A percentile compares a stretch with the other conserved stretches of the same genome.
phyloP scores from a whole-genome alignment of 2,888 invertebrate species.

The Stenoptilia bipunctidactyla region DNA sequence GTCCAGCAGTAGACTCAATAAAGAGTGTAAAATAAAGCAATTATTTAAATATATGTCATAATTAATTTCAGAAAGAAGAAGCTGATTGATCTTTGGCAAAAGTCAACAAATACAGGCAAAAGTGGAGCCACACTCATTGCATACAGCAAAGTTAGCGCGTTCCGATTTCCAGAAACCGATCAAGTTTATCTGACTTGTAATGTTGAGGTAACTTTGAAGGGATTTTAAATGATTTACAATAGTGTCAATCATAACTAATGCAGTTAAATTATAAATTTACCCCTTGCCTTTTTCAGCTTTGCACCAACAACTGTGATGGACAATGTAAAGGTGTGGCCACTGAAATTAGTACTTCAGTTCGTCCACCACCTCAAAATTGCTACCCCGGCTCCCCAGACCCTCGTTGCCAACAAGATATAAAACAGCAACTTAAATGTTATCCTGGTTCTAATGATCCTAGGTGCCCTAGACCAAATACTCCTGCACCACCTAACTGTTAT shows the following conservation, averaged over 20 bases:
- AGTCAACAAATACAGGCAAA: slow-evolving; percentile 67
- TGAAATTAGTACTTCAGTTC: slow-evolving; percentile 39
- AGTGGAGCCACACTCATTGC: slow-evolving; percentile 75
- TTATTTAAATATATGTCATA: slow-evolving; percentile 3
- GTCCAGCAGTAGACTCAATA: too few species aligned
- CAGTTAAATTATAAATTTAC: too few species aligned
- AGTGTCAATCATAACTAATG: too few species aligned
- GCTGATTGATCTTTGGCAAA: slow-evolving; percentile 75
- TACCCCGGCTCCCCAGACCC: slow-evolving; percentile 29
- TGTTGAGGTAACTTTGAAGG: slow-evolving; percentile 73
- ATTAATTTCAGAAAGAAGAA: slow-evolving; percentile 73
- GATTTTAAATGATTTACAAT: too few species aligned
- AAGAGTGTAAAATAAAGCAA: too few species aligned
- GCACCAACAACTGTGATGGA: slow-evolving; percentile 48
- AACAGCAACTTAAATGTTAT: slow-evolving; percentile 27
- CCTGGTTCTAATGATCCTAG: slow-evolving; percentile 27
- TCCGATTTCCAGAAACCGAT: slow-evolving; percentile 80
- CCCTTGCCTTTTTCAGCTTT: slow-evolving; percentile 48
- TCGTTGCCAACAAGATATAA: slow-evolving; percentile 25
- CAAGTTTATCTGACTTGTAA: slow-evolving; percentile 82
- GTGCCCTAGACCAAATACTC: slow-evolving; percentile 26
- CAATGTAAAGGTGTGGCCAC: slow-evolving; percentile 38
- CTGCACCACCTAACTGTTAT: slow-evolving; percentile 22
- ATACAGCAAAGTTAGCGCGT: slow-evolving; percentile 77
- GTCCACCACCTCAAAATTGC: slow-evolving; percentile 27